Evolutionary conservation across 2,888 invertebrate genomes (phyloP), one percentile per base, ranked within the genome.

Genomic region (Dastarcus helophoroides): DNA sequence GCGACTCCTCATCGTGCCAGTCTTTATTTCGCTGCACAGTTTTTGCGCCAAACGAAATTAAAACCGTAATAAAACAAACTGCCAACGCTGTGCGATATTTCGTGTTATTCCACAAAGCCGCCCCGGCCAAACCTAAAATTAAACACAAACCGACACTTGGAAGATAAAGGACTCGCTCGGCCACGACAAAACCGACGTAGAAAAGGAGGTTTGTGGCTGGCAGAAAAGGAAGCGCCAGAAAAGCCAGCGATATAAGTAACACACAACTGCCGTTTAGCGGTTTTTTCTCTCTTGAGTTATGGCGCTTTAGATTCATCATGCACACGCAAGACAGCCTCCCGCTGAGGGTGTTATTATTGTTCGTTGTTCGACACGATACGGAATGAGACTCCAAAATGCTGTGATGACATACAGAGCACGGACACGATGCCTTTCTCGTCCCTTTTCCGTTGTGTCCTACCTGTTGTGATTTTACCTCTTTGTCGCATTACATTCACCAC

Each of bases 181-280:
- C 97, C 32, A 95, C 84, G 44, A 97, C 95, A 63, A 97, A 97
- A 28, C 97, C 97, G 37, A 97, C 95, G 63, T 95, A 94, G 68
- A 94, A 93, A 63, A 95, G 80, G 48, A 94, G 67, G 71, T 97
- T 97, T 50, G 89, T 83, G 40, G 95, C 94, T 41, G 94, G 95
- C 53, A 95, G 70, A 66, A 94, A 95, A 38, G 95, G 93, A 47
- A 95, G 68, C 44, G 83, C 75, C 56, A 93, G 72, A 54, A 95
- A 76, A 29, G 81, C 76, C 42, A 79, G 66, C 45, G 77, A 73
- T 61, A 77, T 24, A 58, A 57, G 32, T 6, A 51, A 37, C 4
- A 46, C 42, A 5, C 43, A 36, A 36, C 43, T 44, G 21, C 47
- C 24, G 31, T 38, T 31, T 36, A 41, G 31, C 24, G 32, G 35